Conservation (phyloP, 2,888 invertebrate species). For the Dasypolia templi region DNA sequence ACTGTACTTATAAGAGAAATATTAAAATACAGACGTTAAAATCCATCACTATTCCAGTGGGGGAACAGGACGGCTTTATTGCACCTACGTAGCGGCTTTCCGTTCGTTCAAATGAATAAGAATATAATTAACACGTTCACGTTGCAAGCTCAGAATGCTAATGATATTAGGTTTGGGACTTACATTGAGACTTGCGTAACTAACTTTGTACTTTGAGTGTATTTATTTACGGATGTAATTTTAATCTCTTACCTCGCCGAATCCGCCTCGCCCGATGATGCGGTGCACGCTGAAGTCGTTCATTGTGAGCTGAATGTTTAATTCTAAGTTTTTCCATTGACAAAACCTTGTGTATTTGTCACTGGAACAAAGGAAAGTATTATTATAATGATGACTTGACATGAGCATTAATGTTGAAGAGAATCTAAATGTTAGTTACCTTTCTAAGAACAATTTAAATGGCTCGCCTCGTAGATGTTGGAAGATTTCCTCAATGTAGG, state of each 20-base stretch:
- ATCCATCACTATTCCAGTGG: conserved; percentile 71
- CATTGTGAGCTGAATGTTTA: conserved; percentile 99
- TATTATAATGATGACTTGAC: not conserved
- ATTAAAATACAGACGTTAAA: conserved; percentile 59
- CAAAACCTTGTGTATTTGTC: conserved; percentile 99
- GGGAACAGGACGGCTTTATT: conserved; percentile 69
- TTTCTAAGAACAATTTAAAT: conserved; percentile 99
- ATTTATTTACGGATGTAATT: conserved; percentile 51
- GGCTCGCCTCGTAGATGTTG: conserved; percentile 98
- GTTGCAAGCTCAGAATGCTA: conserved; percentile 68
- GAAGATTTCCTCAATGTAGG: conserved; percentile 99
- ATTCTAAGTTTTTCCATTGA: conserved; percentile 99
- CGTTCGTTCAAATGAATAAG: conserved; percentile 74
- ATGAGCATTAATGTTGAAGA: not conserved
- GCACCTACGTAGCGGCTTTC: conserved; percentile 73
- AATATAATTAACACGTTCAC: conserved; percentile 71
- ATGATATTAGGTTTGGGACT: conserved; percentile 67
- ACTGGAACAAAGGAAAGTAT: conserved; percentile 91
- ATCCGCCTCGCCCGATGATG: conserved; percentile 99
- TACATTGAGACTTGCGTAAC: conserved; percentile 59
- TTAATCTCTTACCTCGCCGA: conserved; percentile 94
- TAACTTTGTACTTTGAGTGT: conserved; percentile 58
- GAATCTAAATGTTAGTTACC: conserved; percentile 90
- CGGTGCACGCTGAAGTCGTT: conserved; percentile 99
- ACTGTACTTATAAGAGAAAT: conserved; percentile 47